Conservation (phyloP, 2,888 invertebrate species). For the Agrotis exclamationis region DNA sequence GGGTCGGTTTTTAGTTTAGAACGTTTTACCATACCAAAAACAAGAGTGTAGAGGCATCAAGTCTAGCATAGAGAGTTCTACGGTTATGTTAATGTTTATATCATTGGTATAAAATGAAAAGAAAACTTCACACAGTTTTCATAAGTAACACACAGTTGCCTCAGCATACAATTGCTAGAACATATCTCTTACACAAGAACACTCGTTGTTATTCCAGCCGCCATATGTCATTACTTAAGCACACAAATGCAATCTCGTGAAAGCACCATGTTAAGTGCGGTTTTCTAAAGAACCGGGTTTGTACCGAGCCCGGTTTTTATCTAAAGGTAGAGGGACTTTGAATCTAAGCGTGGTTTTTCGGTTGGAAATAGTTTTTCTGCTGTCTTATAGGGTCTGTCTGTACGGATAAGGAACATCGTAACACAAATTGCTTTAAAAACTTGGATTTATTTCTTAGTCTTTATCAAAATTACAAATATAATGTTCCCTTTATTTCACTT, state of each 20-base stretch:
- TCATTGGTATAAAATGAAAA: too few relatives aligned
- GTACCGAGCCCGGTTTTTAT: slow-evolving; percentile 16
- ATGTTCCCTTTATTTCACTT: too few relatives aligned
- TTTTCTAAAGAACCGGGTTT: slow-evolving; percentile 32
- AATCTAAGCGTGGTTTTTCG: slow-evolving; percentile 18
- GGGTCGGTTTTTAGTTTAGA: too few relatives aligned
- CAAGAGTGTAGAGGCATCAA: too few relatives aligned
- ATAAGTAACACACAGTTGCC: neutral
- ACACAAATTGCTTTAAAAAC: too few relatives aligned
- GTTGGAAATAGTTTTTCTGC: neutral
- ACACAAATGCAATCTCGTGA: slow-evolving; percentile 51
- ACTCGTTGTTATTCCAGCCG: neutral
- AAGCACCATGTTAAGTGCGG: slow-evolving; percentile 23
- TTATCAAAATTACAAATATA: too few relatives aligned
- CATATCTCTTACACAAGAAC: neutral
- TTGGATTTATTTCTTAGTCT: too few relatives aligned
- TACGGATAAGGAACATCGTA: too few relatives aligned
- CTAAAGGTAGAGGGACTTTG: slow-evolving; percentile 10
- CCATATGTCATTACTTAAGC: slow-evolving; percentile 54
- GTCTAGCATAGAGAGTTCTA: too few relatives aligned
- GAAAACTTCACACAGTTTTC: neutral
- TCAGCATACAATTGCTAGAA: neutral
- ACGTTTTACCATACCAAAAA: too few relatives aligned
- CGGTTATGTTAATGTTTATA: too few relatives aligned
- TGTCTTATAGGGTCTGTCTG: too few relatives aligned